Percentiles rank a stretch among this genome's conserved stretches.
These are phyloP conservation scores for Drosophila flavopinicola DNA, from an alignment of 2,888 invertebrate species.

Conservation along the genomic window DNA sequence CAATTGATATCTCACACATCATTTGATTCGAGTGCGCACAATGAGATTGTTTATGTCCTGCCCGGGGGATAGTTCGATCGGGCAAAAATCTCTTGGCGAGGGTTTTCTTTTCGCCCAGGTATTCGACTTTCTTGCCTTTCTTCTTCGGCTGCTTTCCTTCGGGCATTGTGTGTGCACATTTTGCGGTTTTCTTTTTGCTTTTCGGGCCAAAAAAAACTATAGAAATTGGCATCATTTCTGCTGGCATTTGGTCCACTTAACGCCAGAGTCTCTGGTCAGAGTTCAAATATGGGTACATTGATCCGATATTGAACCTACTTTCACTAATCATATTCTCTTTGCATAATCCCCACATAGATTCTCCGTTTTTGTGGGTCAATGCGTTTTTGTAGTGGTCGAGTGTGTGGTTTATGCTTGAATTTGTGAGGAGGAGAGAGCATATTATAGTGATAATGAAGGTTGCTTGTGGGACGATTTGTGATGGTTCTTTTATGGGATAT, in stretches of 20 bases:
- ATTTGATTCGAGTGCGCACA: constrained; percentile 79
- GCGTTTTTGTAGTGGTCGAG: constrained; percentile 36
- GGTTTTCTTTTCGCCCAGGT: constrained; percentile 23
- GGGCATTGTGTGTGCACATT: constrained; percentile 47
- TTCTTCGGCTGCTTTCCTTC: constrained; percentile 6
- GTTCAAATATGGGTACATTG: constrained; percentile 72
- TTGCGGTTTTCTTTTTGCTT: constrained; percentile 57
- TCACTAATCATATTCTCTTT: constrained; percentile 68
- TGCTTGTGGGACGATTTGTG: background rate
- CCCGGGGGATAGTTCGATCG: constrained; percentile 49
- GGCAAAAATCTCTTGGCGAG: constrained; percentile 23
- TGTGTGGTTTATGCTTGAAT: constrained; percentile 15
- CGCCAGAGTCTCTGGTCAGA: constrained; percentile 63
- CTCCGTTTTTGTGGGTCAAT: constrained; percentile 66
- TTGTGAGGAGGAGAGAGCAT: background rate
- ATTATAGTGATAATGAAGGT: background rate
- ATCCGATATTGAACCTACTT: constrained; percentile 45
- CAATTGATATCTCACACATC: constrained; percentile 82
- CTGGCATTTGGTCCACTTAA: constrained; percentile 64
- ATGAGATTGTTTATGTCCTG: constrained; percentile 82
- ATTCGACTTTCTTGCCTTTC: constrained; percentile 59
- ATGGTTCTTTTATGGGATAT: background rate
- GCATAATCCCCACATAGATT: constrained; percentile 60
- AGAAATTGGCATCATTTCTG: constrained; percentile 62
- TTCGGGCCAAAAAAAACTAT: constrained; percentile 9